Conservation (phyloP, 2,797 vertebrate genomes). For the Chelonia mydas region DNA sequence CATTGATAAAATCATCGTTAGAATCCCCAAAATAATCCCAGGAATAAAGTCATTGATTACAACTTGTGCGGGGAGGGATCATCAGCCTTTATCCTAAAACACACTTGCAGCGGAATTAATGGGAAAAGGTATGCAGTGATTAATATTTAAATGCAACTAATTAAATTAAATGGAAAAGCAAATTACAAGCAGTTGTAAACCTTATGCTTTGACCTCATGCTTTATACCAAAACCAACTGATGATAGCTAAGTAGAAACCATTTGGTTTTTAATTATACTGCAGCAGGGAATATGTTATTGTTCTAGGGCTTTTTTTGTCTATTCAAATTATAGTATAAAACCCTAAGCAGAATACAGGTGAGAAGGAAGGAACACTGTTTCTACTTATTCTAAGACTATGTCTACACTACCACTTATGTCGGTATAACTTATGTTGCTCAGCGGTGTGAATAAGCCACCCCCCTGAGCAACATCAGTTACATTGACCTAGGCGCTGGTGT, state of each 20-base stretch:
- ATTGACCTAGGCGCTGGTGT: too few species aligned
- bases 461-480: too few species aligned
- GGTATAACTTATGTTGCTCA: too few species aligned
- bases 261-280: constrained; percentile 65
- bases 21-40: constrained; percentile 70
- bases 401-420: too few species aligned
- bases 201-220: constrained; percentile 53
- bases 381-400: neutral
- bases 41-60: constrained; percentile 56
- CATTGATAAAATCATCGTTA: constrained; percentile 62
- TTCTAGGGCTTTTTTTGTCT: constrained; percentile 35
- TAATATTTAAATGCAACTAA: constrained; percentile 73
- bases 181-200: constrained; percentile 71
- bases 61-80: constrained; percentile 30
- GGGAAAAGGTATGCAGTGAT: constrained; percentile 58
- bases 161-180: constrained; percentile 63
- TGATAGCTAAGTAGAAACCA: constrained; percentile 56
- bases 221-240: constrained; percentile 60
- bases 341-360: neutral
- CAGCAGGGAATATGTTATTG: constrained; percentile 8
- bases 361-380: neutral
- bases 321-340: constrained; percentile 23
- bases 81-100: constrained; percentile 55
- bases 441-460: too few species aligned
- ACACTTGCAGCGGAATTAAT: constrained; percentile 59